Conservation (phyloP, 1,140 invertebrate genomes). For the Brachionus calyciflorus region DNA sequence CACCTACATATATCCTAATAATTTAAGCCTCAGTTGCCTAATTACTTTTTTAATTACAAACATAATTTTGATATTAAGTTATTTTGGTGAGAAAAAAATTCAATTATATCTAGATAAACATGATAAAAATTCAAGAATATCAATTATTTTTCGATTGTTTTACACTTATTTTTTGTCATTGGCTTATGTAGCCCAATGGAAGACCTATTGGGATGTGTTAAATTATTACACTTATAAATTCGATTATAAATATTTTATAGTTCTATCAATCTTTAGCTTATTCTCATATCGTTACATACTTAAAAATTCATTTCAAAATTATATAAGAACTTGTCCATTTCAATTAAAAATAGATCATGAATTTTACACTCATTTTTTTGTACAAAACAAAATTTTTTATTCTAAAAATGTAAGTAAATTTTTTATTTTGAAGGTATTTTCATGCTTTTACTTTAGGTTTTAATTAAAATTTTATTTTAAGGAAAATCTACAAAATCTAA, state of each 20-base stretch:
- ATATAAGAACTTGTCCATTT: not conserved
- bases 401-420: too few species aligned
- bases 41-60: not conserved
- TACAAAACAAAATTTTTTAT: too few species aligned
- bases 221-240: not conserved
- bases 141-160: not conserved
- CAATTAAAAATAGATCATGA: too few species aligned
- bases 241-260: not conserved
- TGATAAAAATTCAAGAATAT: not conserved
- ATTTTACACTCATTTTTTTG: too few species aligned
- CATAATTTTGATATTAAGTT: not conserved
- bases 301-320: not conserved
- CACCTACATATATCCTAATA: not conserved
- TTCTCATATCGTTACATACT: not conserved
- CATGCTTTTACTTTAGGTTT: not conserved
- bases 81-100: not conserved
- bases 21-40: not conserved
- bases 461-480: not conserved
- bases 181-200: not conserved
- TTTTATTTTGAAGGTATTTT: too few species aligned
- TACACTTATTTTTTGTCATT: not conserved
- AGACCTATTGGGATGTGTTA: not conserved
- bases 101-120: not conserved
- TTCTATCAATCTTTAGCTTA: not conserved
- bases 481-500: not conserved